Evolutionary conservation across 2,113 vertebrate genomes (phyloP).

Genomic region (Redunca redunca): DNA sequence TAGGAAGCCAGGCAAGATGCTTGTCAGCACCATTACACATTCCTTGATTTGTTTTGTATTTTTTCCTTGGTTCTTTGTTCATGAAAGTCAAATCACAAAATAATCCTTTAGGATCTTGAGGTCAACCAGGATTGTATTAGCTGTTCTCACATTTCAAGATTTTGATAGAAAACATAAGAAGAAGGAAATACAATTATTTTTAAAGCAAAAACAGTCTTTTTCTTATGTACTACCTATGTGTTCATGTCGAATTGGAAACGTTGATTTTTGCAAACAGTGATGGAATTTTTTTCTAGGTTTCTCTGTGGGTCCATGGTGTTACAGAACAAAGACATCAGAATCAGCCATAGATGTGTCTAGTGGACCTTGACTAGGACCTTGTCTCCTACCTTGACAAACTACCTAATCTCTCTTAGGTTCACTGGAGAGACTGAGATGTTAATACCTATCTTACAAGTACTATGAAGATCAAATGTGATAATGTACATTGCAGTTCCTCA

Average conservation of each 20-base stretch:
- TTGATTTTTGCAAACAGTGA: slow-evolving; percentile 4
- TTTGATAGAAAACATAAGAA: slow-evolving; percentile 46
- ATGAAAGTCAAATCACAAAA: slow-evolving; percentile 35
- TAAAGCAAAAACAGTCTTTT: background rate
- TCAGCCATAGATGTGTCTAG: background rate
- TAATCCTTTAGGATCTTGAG: background rate
- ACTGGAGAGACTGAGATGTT: background rate
- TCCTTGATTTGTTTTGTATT: slow-evolving; percentile 28
- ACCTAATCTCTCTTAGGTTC: background rate
- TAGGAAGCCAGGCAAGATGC: background rate
- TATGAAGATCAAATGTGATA: background rate
- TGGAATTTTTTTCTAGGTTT: background rate
- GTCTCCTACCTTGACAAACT: background rate
- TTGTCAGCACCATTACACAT: background rate
- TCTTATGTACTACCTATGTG: background rate
- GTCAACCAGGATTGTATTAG: background rate
- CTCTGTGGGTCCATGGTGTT: background rate
- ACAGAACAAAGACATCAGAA: background rate
- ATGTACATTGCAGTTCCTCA: background rate
- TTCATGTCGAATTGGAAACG: slow-evolving; percentile 25
- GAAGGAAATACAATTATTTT: slow-evolving; percentile 38
- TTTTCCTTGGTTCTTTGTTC: slow-evolving; percentile 32
- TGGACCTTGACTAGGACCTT: background rate
- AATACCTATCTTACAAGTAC: background rate
- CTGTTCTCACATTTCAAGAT: slow-evolving; percentile 28